Conservation (phyloP, 2,888 invertebrate genomes). For the Axea sp. region DNA sequence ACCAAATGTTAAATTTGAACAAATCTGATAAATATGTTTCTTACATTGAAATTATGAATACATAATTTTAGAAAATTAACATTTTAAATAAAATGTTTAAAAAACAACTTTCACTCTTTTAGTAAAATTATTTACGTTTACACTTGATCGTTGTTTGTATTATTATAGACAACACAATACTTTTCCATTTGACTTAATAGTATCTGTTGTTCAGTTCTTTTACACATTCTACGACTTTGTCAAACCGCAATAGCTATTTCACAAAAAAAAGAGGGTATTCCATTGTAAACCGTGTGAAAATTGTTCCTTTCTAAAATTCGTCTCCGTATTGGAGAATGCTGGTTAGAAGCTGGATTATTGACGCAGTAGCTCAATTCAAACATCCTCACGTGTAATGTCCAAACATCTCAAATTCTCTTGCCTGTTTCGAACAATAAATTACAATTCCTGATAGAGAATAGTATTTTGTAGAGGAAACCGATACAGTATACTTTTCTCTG, state of each 20-base stretch:
- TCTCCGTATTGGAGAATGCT: constrained; percentile 16
- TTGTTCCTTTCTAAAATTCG: constrained; percentile 25
- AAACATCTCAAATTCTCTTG: constrained; percentile 56
- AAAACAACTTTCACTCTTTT: no score
- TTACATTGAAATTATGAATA: no score
- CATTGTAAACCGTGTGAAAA: constrained; percentile 59
- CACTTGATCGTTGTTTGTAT: no score
- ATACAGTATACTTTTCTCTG: constrained; percentile 34
- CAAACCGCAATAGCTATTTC: constrained; percentile 37
- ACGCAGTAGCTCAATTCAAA: constrained; percentile 51
- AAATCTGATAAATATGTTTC: no score
- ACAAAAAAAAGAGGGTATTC: constrained; percentile 30
- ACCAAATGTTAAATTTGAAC: no score
- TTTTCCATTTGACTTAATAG: constrained; percentile 8
- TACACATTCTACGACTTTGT: constrained; percentile 40
- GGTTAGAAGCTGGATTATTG: constrained; percentile 43
- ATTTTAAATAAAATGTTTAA: no score
- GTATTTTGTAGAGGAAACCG: constrained; percentile 37
- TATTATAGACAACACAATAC: constrained; percentile 1
- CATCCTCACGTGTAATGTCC: constrained; percentile 56
- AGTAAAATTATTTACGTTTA: no score
- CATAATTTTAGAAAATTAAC: no score
- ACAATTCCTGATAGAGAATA: constrained; percentile 16
- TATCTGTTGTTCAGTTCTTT: constrained; percentile 17
- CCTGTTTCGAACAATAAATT: constrained; percentile 54